These are phyloP conservation scores for Drosophila seclusa DNA, from an alignment of 2,888 invertebrate genomes.

Conservation along the genomic window DNA sequence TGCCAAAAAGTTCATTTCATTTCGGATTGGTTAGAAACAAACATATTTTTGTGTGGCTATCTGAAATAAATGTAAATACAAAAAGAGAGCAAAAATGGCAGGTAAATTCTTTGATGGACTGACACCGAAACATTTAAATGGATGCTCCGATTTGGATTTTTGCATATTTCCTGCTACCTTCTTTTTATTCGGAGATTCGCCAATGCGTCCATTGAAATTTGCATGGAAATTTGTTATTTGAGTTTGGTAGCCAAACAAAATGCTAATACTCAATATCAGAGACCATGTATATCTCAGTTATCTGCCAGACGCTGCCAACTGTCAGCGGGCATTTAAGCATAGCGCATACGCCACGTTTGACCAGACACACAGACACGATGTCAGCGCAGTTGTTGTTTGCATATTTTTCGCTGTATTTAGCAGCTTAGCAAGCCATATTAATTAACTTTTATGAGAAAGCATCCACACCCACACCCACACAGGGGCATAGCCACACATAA, in stretches of 20 bases:
- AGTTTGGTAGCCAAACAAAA: conserved; percentile 20
- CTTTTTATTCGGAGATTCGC: conserved; percentile 34
- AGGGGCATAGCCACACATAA: conserved; percentile 8
- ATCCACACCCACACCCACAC: conserved; percentile 7
- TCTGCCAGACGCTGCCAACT: conserved; percentile 33
- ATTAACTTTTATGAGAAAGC: conserved; percentile 74
- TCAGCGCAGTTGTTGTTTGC: conserved; percentile 35
- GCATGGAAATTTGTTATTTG: conserved; percentile 70
- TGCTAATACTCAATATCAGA: conserved; percentile 16
- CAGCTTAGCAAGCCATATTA: conserved; percentile 72
- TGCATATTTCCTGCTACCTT: conserved; percentile 46
- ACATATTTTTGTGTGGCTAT: conserved; percentile 62
- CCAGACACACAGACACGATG: conserved; percentile 46
- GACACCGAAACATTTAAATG: conserved; percentile 62
- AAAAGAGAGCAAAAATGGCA: conserved; percentile 49
- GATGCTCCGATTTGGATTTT: conserved; percentile 55
- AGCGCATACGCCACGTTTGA: conserved; percentile 54
- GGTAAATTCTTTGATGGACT: conserved; percentile 51
- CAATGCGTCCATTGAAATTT: conserved; percentile 71
- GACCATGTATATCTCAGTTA: conserved; percentile 5
- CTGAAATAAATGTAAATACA: conserved; percentile 11
- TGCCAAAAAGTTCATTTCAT: conserved; percentile 66
- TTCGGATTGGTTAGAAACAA: conserved; percentile 68
- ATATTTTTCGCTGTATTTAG: conserved; percentile 69
- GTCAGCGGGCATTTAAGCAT: conserved; percentile 45